Base-by-base conservation (phyloP, 2,797 vertebrate species). In the Hoplostethus mediterraneus region DNA sequence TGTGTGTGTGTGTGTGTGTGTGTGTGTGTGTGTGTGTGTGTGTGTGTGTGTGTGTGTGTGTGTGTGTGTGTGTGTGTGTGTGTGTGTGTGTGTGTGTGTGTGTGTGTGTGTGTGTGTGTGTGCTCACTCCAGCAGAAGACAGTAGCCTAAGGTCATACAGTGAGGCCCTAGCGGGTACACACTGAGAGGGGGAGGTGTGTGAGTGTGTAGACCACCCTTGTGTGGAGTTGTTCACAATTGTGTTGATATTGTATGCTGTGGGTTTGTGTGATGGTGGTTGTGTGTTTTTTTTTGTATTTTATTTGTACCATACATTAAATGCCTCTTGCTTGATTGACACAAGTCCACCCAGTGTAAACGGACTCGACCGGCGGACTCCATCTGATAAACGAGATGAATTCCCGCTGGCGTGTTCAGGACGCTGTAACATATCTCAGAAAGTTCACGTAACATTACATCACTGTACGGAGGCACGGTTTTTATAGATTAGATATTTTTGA, bases 51-150 rank as follows among this genome's bases (percentile, higher is more conserved):
- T 70, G 64, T 40, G 51, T 80, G 17, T 4, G 48, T 61, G 54
- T 59, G 67, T 70, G 56, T 66, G 60, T 54, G 60, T 57, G n/a
- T 64, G 42, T 56, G 51, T 78, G 63, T 75, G 57, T 45, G 16
- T 28, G 40, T 75, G 57, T 55, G 51, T 70, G 63, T 40, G 54
- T 80, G 17, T 5, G 48, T 61, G 54, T 59, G 67, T 70, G 56
- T 66, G 60, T 54, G 61, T 57, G n/a, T 64, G 36, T 56, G 51
- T 78, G 63, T 75, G 57, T 45, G 13, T 28, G 78, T 71, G 33
- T 73, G 57, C 53, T 79, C 45, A 14, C 67, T 80, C 25, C 25
- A 63, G 65, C 79, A 59, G 57, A 77, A 82, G 62, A 79, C 63
- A 62, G 28, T 1, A 36, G 49, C 33, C 28, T 54, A 2, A 57